Evolutionary conservation across 2,888 invertebrate species (phyloP), one percentile per base, ranked within the genome.

Genomic region (Euplexia lucipara): DNA sequence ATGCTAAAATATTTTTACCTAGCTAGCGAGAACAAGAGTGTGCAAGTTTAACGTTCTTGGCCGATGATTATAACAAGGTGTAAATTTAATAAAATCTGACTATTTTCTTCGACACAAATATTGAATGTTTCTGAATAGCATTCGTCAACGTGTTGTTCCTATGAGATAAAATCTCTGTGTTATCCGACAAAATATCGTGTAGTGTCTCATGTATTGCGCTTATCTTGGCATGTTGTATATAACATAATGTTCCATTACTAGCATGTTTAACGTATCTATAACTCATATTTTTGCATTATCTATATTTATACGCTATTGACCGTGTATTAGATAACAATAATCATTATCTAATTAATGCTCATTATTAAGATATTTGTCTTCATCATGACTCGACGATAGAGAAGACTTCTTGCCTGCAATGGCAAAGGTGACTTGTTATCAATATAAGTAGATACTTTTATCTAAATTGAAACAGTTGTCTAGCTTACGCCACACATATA

Each of bases 361-460:
- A 42, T 61, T 67, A 37, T 22, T 34, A 44, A n/a, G 48, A 74
- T 74, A 26, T 44, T 10, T 54, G 35, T 12, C 44, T 41, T 56
- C 30, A 58, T 14, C 16, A 8, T 54, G 48, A 54, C 49, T 56
- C 9, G 42, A n/a, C 20, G 14, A 66, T 42, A 47, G 9, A 51
- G 34, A 53, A 26, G 39, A 42, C 30, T 41, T 22, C 34, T 53
- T 37, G 48, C 5, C 20, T 44, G 35, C 30, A 30, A 45, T 20
- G 37, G 32, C 49, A 70, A 54, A 58, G 49, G 61, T 62, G 53
- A 41, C 32, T 34, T 48, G 34, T 56, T 16, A 75, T 69, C 52
- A 60, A 22, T 22, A 26, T 45, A 18, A 10, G 32, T 32, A 32
- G 16, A 18, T 20, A 4, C 8, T 8, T 45, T 39, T 20, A 48